A percentile compares a stretch with the other conserved stretches of the same genome.
These are phyloP conservation scores for Ochotona princeps DNA, from an alignment of 2,113 vertebrate species.

Conservation along the genomic window DNA sequence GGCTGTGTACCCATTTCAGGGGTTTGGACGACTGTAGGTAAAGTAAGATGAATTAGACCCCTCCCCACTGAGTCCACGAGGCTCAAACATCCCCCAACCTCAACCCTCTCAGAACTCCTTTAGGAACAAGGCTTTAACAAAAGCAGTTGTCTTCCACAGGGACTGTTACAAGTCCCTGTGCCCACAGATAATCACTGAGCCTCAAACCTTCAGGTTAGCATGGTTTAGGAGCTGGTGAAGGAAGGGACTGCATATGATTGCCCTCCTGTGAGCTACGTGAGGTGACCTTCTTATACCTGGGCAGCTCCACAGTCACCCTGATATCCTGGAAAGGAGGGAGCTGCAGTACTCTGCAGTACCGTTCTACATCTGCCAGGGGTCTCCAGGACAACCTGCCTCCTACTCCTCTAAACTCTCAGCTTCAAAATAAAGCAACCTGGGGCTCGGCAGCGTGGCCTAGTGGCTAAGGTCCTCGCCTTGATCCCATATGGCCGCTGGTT, in stretches of 20 bases:
- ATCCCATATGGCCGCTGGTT: no score
- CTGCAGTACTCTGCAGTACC: background rate
- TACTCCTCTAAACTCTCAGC: background rate
- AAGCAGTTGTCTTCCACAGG: background rate
- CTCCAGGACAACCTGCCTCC: background rate
- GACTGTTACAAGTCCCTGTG: background rate
- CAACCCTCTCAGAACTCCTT: background rate
- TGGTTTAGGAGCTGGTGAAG: background rate
- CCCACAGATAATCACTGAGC: background rate
- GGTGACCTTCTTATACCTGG: background rate
- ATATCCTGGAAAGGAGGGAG: background rate
- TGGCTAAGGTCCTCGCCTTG: no score
- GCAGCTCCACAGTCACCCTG: background rate
- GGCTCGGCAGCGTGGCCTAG: no score
- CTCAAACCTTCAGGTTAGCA: constrained; percentile 26
- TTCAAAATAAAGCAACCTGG: background rate
- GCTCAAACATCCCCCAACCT: background rate
- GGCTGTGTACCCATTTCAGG: background rate
- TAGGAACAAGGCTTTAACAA: background rate
- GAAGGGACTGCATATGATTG: background rate
- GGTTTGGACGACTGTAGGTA: background rate
- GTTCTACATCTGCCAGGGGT: background rate
- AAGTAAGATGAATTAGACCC: background rate
- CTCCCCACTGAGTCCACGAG: background rate
- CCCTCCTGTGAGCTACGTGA: background rate